Conservation (phyloP, 2,797 vertebrate genomes). For the Ciconia nigra region DNA sequence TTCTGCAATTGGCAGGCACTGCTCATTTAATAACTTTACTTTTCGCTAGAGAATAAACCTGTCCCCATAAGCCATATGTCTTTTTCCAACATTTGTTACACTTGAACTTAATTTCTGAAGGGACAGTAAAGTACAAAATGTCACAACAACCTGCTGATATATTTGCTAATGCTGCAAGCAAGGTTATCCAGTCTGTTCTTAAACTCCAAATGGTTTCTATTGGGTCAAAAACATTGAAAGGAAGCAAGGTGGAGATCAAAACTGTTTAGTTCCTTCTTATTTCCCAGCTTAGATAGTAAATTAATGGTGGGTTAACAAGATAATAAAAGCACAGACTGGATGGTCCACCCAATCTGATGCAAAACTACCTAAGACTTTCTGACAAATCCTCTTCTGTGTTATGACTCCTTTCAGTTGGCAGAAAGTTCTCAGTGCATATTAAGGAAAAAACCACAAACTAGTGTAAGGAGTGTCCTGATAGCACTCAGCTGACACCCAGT, state of each 20-base stretch:
- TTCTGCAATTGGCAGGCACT: constrained; percentile 10
- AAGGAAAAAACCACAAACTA: not conserved
- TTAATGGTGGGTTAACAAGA: not conserved
- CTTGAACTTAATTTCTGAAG: constrained; percentile 42
- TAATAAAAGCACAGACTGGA: not conserved
- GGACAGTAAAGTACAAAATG: constrained; percentile 8
- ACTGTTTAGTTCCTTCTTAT: not conserved
- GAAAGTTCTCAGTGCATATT: not conserved
- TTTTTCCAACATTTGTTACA: constrained; percentile 41
- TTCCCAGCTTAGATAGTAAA: not conserved
- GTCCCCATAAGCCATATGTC: constrained; percentile 50
- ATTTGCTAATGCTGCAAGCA: constrained; percentile 37
- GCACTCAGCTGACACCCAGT: not conserved
- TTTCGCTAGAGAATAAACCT: constrained; percentile 43
- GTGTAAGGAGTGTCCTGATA: not conserved
- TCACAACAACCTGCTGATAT: constrained; percentile 4
- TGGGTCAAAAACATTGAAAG: not conserved
- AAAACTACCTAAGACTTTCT: not conserved
- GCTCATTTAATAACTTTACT: constrained; percentile 46
- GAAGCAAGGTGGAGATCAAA: not conserved
- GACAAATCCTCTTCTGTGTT: not conserved
- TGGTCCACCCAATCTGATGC: not conserved
- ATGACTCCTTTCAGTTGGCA: not conserved
- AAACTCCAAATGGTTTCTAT: not conserved
- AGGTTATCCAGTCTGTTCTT: constrained; percentile 13